Evolutionary conservation across 2,888 invertebrate genomes (phyloP), one percentile per base, ranked within the genome.

Genomic region (Protodeltote pygarga): DNA sequence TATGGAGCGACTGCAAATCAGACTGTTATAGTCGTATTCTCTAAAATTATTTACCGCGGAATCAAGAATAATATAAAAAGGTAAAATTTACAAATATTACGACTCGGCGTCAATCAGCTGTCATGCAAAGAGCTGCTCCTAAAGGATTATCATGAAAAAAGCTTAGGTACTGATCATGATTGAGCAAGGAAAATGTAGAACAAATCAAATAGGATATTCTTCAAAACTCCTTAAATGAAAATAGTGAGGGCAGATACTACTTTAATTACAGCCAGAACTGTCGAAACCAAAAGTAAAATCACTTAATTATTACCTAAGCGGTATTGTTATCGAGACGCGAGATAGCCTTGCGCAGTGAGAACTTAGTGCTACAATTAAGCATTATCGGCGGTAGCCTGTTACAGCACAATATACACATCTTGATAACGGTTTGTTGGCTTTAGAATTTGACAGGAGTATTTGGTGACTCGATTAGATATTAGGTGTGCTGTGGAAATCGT

Each of bases 271-370:
- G 49, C 55, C 35, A 48, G 24, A 62, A 24, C 42, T 57, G 49
- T 58, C 49, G 57, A 41, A 64, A 42, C 1, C 25, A 39, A 60
- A 60, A 58, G 24, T 52, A 41, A 61, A 61, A 64, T 61, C 59
- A 54, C 53, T 59, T 61, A 53, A 61, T 61, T 53, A 59, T 64
- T 64, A 39, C 52, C 45, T 60, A 61, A 61, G 60, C 45, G 35
- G 65, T 48, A 59, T 61, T 59, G 60, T 64, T 61, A 64, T 61
- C 61, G 63, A 55, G 58, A 41, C 49, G 48, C 20, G 14, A 40
- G 66, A 65, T 66, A 65, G 53, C 65, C 53, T 62, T 51, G 50
- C 27, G 34, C 49, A 47, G 67, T 63, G 66, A 53, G 66, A 65
- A 66, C 50, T 52, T 66, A 63, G 53, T 51, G 51, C 50, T 34